Evolutionary conservation across 1,140 invertebrate species (phyloP).

Genomic region (Drosophila ogumai): DNA sequence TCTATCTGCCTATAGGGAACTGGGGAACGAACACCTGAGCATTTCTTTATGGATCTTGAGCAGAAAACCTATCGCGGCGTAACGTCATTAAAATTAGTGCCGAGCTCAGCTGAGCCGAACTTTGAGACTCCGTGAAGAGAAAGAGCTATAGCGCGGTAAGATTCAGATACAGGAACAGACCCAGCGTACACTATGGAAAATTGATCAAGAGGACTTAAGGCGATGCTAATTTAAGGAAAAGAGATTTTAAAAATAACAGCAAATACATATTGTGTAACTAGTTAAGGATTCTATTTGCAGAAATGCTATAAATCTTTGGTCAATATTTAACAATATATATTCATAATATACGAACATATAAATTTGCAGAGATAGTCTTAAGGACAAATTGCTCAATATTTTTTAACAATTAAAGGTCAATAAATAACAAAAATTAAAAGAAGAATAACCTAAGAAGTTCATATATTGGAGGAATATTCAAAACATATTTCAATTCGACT

Average conservation of each 20-base stretch:
- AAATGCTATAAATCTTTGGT: neutral
- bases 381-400: too few relatives aligned
- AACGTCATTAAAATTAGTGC: constrained; percentile 84
- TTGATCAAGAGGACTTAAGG: too few relatives aligned
- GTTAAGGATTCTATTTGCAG: too few relatives aligned
- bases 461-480: neutral
- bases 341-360: too few relatives aligned
- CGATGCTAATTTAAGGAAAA: neutral
- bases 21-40: constrained; percentile 70
- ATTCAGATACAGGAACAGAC: constrained; percentile 27
- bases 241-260: neutral
- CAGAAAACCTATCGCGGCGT: constrained; percentile 81
- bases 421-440: neutral
- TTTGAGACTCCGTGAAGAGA: constrained; percentile 12
- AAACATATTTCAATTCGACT: neutral
- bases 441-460: neutral
- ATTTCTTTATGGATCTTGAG: constrained; percentile 83
- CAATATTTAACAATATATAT: neutral
- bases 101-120: constrained; percentile 61
- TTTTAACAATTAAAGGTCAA: neutral
- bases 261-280: neutral
- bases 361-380: too few relatives aligned
- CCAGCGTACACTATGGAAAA: constrained; percentile 24
- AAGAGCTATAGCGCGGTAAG: constrained; percentile 23
- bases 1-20: constrained; percentile 32